Conservation (phyloP, 30 jellyfish, hydroid and myxozoan genomes). For the Haliclystus octoradiatus region DNA sequence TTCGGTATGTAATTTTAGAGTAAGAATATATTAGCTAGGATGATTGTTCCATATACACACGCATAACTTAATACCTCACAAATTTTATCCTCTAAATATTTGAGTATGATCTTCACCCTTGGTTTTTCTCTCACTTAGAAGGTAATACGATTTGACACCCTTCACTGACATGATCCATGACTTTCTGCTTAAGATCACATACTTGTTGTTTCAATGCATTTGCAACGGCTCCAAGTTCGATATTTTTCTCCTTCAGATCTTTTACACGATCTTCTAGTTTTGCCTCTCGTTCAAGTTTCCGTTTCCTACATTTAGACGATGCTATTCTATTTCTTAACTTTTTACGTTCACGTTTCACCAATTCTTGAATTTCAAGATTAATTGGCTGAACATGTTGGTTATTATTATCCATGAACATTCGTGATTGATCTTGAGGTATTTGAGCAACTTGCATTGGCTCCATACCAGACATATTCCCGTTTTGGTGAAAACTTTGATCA, state of each 20-base stretch:
- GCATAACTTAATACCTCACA: too few relatives aligned
- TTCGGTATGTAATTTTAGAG: too few relatives aligned
- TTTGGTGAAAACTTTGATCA: neutral
- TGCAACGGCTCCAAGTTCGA: slow-evolving; percentile 93
- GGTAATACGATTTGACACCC: slow-evolving; percentile 97
- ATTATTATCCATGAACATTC: slow-evolving; percentile 67
- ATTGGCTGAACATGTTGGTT: slow-evolving; percentile 90
- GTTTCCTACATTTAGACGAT: slow-evolving; percentile 89
- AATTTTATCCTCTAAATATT: too few relatives aligned
- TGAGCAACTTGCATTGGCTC: slow-evolving; percentile 22
- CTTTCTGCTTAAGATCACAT: slow-evolving; percentile 94
- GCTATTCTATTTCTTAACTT: slow-evolving; percentile 92
- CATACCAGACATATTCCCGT: slow-evolving; percentile 24
- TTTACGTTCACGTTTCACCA: slow-evolving; percentile 92
- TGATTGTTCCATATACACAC: too few relatives aligned
- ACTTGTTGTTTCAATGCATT: slow-evolving; percentile 97
- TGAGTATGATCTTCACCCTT: too few relatives aligned
- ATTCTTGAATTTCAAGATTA: slow-evolving; percentile 87
- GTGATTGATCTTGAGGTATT: slow-evolving; percentile 69
- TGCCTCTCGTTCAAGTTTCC: slow-evolving; percentile 96
- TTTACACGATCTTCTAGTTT: slow-evolving; percentile 85
- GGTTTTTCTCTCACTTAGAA: too few relatives aligned
- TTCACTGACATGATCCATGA: slow-evolving; percentile 97
- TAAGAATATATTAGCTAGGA: too few relatives aligned
- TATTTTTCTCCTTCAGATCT: slow-evolving; percentile 86